Conservation (phyloP, 2,888 invertebrate species). For the Hirudinaria manillensis region DNA sequence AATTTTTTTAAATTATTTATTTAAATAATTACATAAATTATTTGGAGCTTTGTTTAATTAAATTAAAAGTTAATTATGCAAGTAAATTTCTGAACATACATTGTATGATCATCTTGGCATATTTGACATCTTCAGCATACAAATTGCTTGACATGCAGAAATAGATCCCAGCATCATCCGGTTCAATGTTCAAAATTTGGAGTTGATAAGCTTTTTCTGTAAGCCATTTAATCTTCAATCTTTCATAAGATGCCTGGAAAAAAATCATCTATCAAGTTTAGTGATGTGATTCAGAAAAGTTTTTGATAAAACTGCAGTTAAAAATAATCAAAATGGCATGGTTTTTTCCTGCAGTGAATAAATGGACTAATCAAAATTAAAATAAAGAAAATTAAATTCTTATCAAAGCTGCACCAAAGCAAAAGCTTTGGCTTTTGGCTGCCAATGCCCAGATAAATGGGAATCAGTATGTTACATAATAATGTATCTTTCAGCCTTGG, state of each 20-base stretch:
- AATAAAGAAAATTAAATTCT: no score
- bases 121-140: slow-evolving; percentile 5
- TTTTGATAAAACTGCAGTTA: no score
- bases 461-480: no score
- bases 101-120: neutral
- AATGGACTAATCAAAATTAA: neutral
- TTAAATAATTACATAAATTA: no score
- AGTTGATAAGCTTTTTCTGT: neutral
- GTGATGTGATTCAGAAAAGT: no score
- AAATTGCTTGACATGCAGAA: neutral
- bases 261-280: neutral
- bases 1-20: no score
- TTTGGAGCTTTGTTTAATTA: no score
- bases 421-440: no score
- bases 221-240: neutral
- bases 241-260: neutral
- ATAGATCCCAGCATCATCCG: slow-evolving; percentile 12
- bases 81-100: slow-evolving; percentile 5
- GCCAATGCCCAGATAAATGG: no score
- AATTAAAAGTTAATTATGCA: neutral
- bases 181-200: neutral
- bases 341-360: neutral
- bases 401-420: no score
- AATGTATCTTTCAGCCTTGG: no score
- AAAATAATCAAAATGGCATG: no score